Percentiles rank a stretch among this genome's conserved stretches.
Conservation (phyloP, 2,113 vertebrate genomes). For the Dolichallabes microphthalmus region DNA sequence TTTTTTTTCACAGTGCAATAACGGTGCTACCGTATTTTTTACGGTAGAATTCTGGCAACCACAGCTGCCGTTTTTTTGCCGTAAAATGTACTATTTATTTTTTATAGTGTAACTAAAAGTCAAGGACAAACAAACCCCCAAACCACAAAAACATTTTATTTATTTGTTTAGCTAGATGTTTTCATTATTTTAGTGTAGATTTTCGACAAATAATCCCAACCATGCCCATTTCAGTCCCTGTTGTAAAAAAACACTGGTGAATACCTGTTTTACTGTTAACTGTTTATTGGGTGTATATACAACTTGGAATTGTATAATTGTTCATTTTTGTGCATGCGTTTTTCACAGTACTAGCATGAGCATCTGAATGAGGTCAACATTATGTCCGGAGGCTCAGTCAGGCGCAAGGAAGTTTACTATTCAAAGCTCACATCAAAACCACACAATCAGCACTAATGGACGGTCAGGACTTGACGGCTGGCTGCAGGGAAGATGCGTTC, state of each 20-base stretch:
- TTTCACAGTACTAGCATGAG: not conserved
- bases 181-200: not conserved
- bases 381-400: conserved; percentile 29
- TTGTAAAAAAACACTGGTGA: not conserved
- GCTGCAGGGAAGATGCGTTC: conserved; percentile 37
- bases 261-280: not conserved
- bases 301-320: not conserved
- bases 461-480: conserved; percentile 29
- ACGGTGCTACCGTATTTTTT: too few species aligned
- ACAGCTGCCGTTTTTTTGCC: too few species aligned
- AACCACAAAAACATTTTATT: not conserved
- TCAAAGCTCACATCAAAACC: conserved; percentile 41
- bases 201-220: not conserved
- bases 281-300: not conserved
- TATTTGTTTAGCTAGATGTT: not conserved
- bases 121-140: not conserved
- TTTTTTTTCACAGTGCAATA: too few species aligned
- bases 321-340: not conserved
- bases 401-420: conserved; percentile 22
- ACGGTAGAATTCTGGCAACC: too few species aligned
- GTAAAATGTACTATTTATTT: too few species aligned
- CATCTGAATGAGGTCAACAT: conserved; percentile 29
- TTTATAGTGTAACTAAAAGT: not conserved
- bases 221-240: not conserved
- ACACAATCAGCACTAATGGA: conserved; percentile 40